Base-by-base conservation (phyloP, 2,113 vertebrate species). In the Lutjanus erythropterus region DNA sequence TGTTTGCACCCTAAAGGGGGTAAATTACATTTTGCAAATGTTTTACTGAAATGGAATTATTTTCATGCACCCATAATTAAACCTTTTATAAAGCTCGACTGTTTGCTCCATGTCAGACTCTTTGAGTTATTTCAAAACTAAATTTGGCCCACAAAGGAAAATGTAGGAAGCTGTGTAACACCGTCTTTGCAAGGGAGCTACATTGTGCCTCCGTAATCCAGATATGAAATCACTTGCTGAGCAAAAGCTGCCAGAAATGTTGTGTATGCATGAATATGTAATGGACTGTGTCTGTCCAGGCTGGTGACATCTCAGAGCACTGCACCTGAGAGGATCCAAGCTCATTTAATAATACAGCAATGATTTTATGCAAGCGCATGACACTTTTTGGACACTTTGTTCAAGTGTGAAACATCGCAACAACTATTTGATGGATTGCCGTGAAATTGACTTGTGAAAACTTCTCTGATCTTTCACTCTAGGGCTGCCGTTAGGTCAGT, bases 11-110 rank as follows among this genome's bases (percentile, higher is more conserved):
- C n/a, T 46, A 10, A 71, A 67, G 60, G 33, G 8, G 19, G 14
- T 39, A 71, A 25, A 71, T 80, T 80, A 15, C 0, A 75, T 46
- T 73, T 44, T 58, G 50, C 14, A 58, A 69, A 37, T 3, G 39
- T 67, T 85, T 75, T 49, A 29, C 52, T 68, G 5, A 53, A 73
- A 78, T 19, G 31, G 2, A 83, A 75, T 86, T 35, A 37, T 73
- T 75, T 71, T 60, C 8, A 16, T 49, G 37, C 25, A 47, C 10
- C 27, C 3, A 58, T 62, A 70, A 72, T 52, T 21, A 58, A 76
- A 77, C 16, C 37, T 60, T 76, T 75, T 50, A 53, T 11, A 11
- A 9, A 44, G 64, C 27, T 4, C 0, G 29, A 16, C 27, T 46
- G 25, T 58, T 71, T 69, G 42, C 31, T 25, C 44, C 3, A 4